Percentiles rank a stretch among this genome's conserved stretches.
Evolutionary conservation across 2,113 vertebrate species (phyloP).

Genomic region (Pampusana beccarii): DNA sequence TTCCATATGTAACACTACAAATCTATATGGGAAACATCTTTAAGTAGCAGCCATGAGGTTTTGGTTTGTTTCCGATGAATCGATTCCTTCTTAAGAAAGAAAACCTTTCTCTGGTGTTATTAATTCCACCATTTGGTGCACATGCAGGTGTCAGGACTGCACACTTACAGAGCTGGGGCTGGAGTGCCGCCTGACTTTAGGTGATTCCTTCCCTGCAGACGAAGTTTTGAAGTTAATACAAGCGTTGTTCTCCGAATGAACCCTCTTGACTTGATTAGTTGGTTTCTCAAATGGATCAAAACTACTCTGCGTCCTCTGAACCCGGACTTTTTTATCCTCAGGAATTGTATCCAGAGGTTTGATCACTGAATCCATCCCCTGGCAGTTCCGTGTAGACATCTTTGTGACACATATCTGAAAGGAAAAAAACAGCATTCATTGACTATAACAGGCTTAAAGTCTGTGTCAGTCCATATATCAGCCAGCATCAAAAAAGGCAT

Average conservation of each 20-base stretch:
- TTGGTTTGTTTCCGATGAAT: neutral
- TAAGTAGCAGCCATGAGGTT: neutral
- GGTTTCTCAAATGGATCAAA: slow-evolving; percentile 95
- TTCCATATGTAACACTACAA: neutral
- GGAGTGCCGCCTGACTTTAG: slow-evolving; percentile 91
- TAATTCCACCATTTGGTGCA: neutral
- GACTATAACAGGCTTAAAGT: neutral
- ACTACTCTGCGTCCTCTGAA: slow-evolving; percentile 95
- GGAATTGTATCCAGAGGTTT: slow-evolving; percentile 97
- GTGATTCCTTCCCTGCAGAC: slow-evolving; percentile 88
- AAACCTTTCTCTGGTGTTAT: neutral
- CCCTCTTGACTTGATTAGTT: slow-evolving; percentile 92
- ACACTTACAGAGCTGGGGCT: slow-evolving; percentile 94
- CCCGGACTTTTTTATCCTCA: slow-evolving; percentile 95
- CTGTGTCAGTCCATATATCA: neutral
- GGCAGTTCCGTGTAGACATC: slow-evolving; percentile 97
- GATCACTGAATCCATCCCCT: slow-evolving; percentile 94
- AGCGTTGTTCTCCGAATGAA: slow-evolving; percentile 96
- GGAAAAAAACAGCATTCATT: neutral
- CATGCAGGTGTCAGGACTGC: neutral
- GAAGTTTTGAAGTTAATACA: slow-evolving; percentile 92
- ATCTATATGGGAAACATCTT: neutral
- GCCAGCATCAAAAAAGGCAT: neutral
- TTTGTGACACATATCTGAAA: slow-evolving; percentile 97
- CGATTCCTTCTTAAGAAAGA: neutral